Percentiles rank a stretch among this genome's conserved stretches.
These are phyloP conservation scores for Cuniculus paca DNA, from an alignment of 2,797 vertebrate genomes.

Conservation along the genomic window DNA sequence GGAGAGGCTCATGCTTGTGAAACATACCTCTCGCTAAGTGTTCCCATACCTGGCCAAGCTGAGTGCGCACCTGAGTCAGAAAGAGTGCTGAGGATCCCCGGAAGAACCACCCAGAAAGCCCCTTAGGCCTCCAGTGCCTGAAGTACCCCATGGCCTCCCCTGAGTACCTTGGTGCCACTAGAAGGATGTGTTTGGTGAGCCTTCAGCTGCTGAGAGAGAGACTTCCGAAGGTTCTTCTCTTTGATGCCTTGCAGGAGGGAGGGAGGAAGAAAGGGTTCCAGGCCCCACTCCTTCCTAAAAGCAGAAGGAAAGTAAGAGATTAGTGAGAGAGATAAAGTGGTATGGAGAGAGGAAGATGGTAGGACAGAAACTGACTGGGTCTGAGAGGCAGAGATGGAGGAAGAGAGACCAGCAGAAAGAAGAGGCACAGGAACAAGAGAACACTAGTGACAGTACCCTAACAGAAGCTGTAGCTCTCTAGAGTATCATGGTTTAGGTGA, in stretches of 20 bases:
- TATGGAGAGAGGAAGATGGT: conserved; percentile 41
- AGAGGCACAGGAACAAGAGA: background rate
- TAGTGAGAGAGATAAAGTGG: conserved; percentile 35
- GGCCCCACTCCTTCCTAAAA: conserved; percentile 98
- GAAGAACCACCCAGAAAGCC: background rate
- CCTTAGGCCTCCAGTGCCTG: background rate
- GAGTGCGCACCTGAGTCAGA: conserved; percentile 20
- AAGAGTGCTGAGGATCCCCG: background rate
- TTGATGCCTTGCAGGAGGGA: conserved; percentile 96
- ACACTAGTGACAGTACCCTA: background rate
- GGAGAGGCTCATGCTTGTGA: background rate
- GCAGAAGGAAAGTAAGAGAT: conserved; percentile 73
- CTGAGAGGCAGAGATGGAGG: background rate
- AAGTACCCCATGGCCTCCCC: background rate
- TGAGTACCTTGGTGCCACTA: conserved; percentile 95
- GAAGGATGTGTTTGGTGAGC: conserved; percentile 97
- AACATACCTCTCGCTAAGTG: background rate
- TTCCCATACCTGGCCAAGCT: background rate
- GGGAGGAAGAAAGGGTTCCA: conserved; percentile 98
- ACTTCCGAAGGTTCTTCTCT: conserved; percentile 98
- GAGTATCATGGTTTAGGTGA: background rate
- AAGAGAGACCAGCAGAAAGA: background rate
- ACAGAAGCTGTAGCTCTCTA: conserved; percentile 20
- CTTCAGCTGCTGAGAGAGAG: conserved; percentile 97
- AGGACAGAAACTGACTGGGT: conserved; percentile 51